Conservation (phyloP, 2,113 vertebrate species). For the Sceloporus undulatus region DNA sequence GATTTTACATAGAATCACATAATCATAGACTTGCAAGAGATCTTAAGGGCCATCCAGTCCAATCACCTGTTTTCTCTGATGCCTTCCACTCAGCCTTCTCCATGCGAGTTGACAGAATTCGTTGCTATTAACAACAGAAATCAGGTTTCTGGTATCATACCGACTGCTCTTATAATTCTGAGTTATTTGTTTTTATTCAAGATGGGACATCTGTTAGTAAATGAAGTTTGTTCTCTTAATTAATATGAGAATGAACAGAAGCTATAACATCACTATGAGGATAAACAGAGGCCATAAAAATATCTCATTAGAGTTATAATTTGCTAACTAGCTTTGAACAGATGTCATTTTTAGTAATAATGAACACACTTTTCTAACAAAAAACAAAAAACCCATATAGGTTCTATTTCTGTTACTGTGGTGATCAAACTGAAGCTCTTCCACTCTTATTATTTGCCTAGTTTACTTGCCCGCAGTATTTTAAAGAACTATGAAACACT, state of each 20-base stretch:
- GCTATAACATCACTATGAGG: background rate
- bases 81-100: too few relatives aligned
- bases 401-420: background rate
- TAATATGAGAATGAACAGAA: background rate
- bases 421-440: background rate
- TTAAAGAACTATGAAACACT: background rate
- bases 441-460: background rate
- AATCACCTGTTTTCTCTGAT: too few relatives aligned
- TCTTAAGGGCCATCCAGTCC: too few relatives aligned
- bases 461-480: background rate
- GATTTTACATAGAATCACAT: background rate
- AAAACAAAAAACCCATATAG: too few relatives aligned
- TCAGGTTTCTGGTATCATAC: background rate
- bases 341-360: background rate
- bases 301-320: background rate
- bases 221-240: background rate
- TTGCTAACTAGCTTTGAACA: background rate
- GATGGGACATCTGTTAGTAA: background rate
- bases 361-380: background rate
- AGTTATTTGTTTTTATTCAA: background rate
- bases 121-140: background rate
- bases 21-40: too few relatives aligned
- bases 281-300: background rate
- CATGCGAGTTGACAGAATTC: background rate
- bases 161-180: background rate